Percentiles rank a stretch among this genome's conserved stretches.
Evolutionary conservation across 2,888 invertebrate genomes (phyloP).

Genomic region (Lycophotia porphyrea): DNA sequence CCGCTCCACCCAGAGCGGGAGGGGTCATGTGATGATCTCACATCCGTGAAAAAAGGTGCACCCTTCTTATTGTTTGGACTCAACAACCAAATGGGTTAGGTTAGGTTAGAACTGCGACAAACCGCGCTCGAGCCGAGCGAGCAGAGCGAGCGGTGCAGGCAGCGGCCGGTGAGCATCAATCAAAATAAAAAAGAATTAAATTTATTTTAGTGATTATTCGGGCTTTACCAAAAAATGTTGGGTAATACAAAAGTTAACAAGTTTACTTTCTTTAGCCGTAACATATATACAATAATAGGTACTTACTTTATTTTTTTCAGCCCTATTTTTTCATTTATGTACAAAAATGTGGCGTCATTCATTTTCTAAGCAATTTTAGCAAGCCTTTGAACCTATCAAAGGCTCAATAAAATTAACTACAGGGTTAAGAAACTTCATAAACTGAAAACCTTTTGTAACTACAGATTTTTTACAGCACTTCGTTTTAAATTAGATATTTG

Average conservation of each 20-base stretch:
- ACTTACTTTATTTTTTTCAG: neutral
- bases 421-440: neutral
- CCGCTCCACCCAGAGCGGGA: no score
- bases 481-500: neutral
- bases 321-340: neutral
- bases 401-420: neutral
- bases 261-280: neutral
- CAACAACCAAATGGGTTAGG: no score
- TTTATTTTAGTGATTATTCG: no score
- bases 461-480: no score
- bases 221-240: no score
- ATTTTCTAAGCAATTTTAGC: neutral
- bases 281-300: neutral
- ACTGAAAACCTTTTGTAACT: neutral
- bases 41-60: no score
- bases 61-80: no score
- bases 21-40: no score
- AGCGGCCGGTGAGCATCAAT: neutral
- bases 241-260: no score
- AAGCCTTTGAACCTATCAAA: neutral
- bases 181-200: no score
- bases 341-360: neutral
- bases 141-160: neutral
- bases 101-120: neutral
- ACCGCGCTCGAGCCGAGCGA: neutral